Evolutionary conservation across 2,888 invertebrate genomes (phyloP).

Genomic region (Napeogenes inachia): DNA sequence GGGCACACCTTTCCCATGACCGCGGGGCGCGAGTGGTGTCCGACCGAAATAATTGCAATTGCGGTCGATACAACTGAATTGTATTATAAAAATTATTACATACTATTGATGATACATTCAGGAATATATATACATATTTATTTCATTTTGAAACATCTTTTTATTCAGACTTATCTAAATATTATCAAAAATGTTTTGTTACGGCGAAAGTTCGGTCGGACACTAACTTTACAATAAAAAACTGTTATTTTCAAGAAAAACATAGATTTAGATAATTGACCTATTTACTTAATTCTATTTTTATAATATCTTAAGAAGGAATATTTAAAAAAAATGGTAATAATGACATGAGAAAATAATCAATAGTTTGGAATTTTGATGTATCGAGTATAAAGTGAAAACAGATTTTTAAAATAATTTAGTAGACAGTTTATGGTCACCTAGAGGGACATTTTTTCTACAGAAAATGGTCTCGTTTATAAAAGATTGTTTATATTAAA

Average conservation of each 20-base stretch:
- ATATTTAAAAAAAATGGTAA: no score
- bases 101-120: neutral
- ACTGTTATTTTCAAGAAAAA: neutral
- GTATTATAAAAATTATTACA: neutral
- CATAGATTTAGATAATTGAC: neutral
- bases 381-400: no score
- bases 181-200: neutral
- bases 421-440: no score
- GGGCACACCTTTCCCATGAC: slow-evolving; percentile 47
- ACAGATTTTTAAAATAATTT: no score
- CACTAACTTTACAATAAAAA: neutral
- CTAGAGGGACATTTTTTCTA: no score
- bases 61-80: neutral
- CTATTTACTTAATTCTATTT: neutral
- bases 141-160: neutral
- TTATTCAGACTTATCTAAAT: neutral
- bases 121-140: neutral
- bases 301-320: no score
- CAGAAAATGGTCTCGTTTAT: no score
- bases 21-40: slow-evolving; percentile 5
- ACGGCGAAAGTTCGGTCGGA: neutral
- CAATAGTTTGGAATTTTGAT: no score
- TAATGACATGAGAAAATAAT: no score
- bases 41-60: neutral
- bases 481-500: no score